Base-by-base conservation (phyloP, 92 coral and sea anemone species). In the Plumapathes pennacea region DNA sequence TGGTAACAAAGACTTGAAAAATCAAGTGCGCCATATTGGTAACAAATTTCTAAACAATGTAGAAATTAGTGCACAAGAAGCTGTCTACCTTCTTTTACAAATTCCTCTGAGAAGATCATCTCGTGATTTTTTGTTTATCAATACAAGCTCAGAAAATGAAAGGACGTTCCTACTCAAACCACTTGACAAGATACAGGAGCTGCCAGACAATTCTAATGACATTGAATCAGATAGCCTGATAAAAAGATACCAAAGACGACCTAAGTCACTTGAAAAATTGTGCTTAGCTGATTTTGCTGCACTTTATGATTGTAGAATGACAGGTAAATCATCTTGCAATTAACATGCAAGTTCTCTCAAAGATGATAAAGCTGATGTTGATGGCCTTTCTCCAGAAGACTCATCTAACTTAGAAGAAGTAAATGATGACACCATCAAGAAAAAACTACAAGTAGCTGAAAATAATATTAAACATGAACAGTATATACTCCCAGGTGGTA, bases 201-300 rank as follows among this genome's bases (percentile, higher is more conserved):
- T 78, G 18, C 76, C 77, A 8, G 83, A 76, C 30, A 66, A 53
- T 45, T 75, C 76, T 0, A 46, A 22, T 27, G 67, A 76, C 49
- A 77, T 68, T 19, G 83, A 76, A 26, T 76, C 83, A 25, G 75
- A 75, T 38, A 75, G 26, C 46, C 29, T 66, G 11, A 56, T 67
- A 4, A 65, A 75, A 32, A 37, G 83, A 2, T 75, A 75, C 47
- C 77, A 67, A 24, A 75, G 83, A 52, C n/a, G 76, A 57, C 83
- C 77, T 9, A 54, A 37, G n/a, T 4, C 34, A 32, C 40, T 62
- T 26, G 72, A 71, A 50, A 43, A 61, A 18, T 10, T 71, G 9
- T 71, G 79, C 30, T 50, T 71, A 33, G 79, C 80, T 72, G 80
- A 75, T 47, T 75, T 75, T 75, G 76, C 46, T 75, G 82, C 76